phyloP scores from a whole-genome alignment of 2,797 vertebrate genomes.

The Syngnathus acus region DNA sequence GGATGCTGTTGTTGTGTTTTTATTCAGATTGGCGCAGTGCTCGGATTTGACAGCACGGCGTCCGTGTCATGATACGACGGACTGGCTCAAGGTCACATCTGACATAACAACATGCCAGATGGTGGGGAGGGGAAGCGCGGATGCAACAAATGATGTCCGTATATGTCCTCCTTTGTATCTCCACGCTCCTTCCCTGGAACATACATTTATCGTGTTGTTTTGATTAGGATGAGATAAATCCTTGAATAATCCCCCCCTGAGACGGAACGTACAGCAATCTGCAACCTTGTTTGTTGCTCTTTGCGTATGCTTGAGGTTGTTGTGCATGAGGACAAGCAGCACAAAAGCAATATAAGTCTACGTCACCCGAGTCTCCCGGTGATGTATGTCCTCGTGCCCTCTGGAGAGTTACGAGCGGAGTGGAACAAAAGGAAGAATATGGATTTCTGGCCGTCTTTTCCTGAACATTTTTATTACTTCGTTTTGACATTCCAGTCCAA shows the following conservation, averaged over 20 bases:
- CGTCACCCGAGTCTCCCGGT: constrained; percentile 46
- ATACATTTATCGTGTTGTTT: constrained; percentile 12
- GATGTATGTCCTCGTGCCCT: constrained; percentile 55
- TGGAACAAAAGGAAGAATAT: constrained; percentile 38
- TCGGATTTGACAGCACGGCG: constrained; percentile 48
- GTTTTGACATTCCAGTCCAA: constrained; percentile 48
- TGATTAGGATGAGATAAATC: neutral
- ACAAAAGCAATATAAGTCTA: constrained; percentile 38
- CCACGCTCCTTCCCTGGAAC: constrained; percentile 17
- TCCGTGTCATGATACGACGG: constrained; percentile 48
- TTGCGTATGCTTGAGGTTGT: constrained; percentile 12
- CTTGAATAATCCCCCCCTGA: neutral
- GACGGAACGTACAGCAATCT: constrained; percentile 16
- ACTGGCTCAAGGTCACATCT: constrained; percentile 59
- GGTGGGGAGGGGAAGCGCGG: constrained; percentile 26
- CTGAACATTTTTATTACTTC: constrained; percentile 59
- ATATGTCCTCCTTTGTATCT: constrained; percentile 15
- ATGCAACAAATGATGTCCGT: constrained; percentile 34
- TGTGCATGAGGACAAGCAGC: constrained; percentile 32
- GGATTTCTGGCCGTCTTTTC: constrained; percentile 57
- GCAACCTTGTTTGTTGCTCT: constrained; percentile 34
- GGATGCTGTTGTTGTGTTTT: constrained; percentile 47
- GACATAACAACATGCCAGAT: constrained; percentile 43
- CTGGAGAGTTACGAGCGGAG: constrained; percentile 51
- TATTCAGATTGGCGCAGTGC: constrained; percentile 42